These are phyloP conservation scores for Phylloscopus collybita DNA, from an alignment of 2,797 vertebrate species.

Conservation along the genomic window DNA sequence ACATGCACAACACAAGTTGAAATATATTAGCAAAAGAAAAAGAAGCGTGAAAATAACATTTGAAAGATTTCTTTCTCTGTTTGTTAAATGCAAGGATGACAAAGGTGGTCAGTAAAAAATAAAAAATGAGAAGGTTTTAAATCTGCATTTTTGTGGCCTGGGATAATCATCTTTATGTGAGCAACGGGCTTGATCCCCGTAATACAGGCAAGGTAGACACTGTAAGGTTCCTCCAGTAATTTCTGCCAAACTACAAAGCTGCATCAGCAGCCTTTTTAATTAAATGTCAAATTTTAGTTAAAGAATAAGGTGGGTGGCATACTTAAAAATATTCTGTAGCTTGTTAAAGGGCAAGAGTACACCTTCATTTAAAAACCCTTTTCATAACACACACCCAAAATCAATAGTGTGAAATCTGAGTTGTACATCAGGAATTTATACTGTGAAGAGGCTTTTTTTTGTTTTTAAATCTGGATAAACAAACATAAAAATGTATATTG, in stretches of 20 bases:
- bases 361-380: background rate
- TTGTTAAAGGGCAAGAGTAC: constrained; percentile 16
- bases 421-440: background rate
- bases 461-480: background rate
- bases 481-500: background rate
- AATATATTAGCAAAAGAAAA: background rate
- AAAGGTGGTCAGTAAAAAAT: background rate
- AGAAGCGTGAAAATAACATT: background rate
- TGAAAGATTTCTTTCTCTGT: background rate
- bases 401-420: background rate
- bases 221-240: background rate
- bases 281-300: background rate
- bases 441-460: background rate
- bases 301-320: background rate
- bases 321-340: constrained; percentile 20
- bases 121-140: background rate
- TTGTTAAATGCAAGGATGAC: background rate
- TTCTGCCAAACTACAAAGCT: background rate
- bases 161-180: background rate
- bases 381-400: background rate
- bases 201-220: background rate
- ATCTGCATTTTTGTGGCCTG: background rate
- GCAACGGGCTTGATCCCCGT: background rate
- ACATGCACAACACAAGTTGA: background rate
- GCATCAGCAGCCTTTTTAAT: constrained; percentile 16